Evolutionary conservation across 2,888 invertebrate species (phyloP).

Genomic region (Zygogramma bicolorata): DNA sequence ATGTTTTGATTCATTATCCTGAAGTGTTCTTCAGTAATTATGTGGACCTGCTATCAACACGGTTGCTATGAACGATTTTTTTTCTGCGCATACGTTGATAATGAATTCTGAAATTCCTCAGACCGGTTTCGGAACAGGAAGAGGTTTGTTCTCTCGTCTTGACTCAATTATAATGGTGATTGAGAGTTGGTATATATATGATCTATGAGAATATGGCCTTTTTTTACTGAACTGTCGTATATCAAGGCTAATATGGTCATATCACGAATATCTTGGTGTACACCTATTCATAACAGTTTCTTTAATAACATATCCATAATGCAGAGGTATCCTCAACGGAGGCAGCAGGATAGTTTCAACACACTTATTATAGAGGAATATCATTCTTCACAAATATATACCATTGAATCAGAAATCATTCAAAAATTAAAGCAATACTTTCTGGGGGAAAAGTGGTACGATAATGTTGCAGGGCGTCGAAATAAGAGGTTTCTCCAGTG

Average conservation of each 20-base stretch:
- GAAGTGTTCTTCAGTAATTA: conserved; percentile 20
- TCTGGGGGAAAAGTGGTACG: too few relatives aligned
- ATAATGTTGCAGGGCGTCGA: too few relatives aligned
- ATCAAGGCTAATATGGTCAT: not conserved
- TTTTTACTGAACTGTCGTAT: not conserved
- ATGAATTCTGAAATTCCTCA: not conserved
- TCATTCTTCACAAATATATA: too few relatives aligned
- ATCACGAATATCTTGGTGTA: not conserved
- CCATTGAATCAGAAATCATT: too few relatives aligned
- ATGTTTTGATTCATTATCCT: conserved; percentile 15
- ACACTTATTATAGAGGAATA: too few relatives aligned
- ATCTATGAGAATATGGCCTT: not conserved
- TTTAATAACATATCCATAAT: not conserved
- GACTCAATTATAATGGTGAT: not conserved
- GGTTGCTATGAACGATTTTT: not conserved
- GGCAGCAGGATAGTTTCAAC: too few relatives aligned
- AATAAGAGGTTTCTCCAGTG: too few relatives aligned
- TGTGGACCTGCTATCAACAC: conserved; percentile 14
- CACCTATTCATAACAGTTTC: too few relatives aligned
- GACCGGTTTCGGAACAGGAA: not conserved
- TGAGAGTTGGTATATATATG: not conserved
- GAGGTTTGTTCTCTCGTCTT: not conserved
- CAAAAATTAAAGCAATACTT: too few relatives aligned
- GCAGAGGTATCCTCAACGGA: too few relatives aligned
- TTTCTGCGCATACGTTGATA: not conserved